These are phyloP conservation scores for Gasterosteus nipponicus DNA, from an alignment of 2,113 vertebrate species.

Conservation along the genomic window DNA sequence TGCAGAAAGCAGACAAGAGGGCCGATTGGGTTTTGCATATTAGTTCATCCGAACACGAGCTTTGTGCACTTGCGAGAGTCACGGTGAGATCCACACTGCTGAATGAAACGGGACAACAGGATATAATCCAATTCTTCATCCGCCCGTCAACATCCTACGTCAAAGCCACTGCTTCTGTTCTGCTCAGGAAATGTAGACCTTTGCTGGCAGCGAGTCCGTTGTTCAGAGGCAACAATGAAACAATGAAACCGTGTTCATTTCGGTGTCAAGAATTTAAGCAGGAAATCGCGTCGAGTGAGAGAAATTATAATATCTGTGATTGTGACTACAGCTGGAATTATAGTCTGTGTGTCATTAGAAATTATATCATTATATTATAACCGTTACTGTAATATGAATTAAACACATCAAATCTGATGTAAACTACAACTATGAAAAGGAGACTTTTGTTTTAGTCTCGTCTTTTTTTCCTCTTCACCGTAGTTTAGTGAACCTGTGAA, in stretches of 20 bases:
- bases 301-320: too few relatives aligned
- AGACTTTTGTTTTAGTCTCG: too few relatives aligned
- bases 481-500: background rate
- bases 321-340: too few relatives aligned
- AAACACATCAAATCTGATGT: too few relatives aligned
- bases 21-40: background rate
- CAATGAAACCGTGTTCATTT: too few relatives aligned
- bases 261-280: too few relatives aligned
- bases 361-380: too few relatives aligned
- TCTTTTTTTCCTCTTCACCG: background rate
- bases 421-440: background rate
- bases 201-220: background rate
- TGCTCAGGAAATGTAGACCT: background rate
- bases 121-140: background rate
- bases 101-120: background rate
- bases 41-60: background rate
- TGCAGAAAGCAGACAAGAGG: conserved; percentile 44
- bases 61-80: background rate
- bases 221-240: background rate
- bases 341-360: too few relatives aligned
- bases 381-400: too few relatives aligned
- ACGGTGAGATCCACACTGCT: background rate
- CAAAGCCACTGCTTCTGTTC: background rate
- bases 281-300: too few relatives aligned
- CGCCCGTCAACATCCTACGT: conserved; percentile 1